Conservation (phyloP, 1,140 invertebrate species). For the Anoplolepis gracilipes region DNA sequence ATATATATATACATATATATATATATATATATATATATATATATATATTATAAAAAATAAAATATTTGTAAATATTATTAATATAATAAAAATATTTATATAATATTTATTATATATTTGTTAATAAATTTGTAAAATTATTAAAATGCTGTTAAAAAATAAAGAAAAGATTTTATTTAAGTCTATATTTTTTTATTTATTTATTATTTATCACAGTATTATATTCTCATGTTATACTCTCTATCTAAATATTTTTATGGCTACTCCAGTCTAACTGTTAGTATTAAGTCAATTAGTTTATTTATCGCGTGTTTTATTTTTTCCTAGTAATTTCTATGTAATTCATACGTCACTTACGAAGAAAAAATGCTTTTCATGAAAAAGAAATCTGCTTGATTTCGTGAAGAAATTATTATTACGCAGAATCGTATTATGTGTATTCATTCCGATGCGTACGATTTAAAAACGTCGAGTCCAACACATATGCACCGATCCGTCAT, state of each 20-base stretch:
- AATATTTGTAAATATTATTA: not conserved
- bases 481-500: no score
- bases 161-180: not conserved
- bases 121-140: no score
- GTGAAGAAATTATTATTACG: not conserved
- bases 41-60: not conserved
- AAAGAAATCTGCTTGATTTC: not conserved
- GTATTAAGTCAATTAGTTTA: not conserved
- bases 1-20: not conserved
- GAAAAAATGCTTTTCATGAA: not conserved
- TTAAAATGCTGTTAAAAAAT: not conserved
- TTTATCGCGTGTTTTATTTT: not conserved
- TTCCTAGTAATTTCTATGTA: not conserved
- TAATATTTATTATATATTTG: no score
- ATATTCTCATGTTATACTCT: not conserved
- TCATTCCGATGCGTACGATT: slow-evolving; percentile 12
- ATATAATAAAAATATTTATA: not conserved
- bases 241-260: not conserved
- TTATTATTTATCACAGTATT: not conserved
- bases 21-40: no score
- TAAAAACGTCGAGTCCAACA: no score
- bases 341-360: not conserved
- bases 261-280: not conserved
- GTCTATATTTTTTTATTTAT: not conserved
- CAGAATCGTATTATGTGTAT: not conserved